Evolutionary conservation across 2,797 vertebrate genomes (phyloP).

Genomic region (Lepilemur septentrionalis): DNA sequence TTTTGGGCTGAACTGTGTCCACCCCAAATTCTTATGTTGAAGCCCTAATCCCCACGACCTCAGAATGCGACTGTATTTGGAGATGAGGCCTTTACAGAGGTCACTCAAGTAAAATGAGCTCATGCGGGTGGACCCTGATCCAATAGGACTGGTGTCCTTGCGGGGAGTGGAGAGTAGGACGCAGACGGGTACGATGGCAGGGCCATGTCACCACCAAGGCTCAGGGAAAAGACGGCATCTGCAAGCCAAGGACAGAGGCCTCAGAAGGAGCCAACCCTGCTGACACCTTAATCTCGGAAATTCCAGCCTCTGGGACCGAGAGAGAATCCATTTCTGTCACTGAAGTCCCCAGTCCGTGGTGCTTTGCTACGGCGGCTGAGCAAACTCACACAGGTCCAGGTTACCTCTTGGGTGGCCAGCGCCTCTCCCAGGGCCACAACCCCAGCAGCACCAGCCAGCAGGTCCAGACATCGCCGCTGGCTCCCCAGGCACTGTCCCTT

Average conservation of each 20-base stretch:
- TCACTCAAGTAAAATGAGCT: background rate
- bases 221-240: background rate
- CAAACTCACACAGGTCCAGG: rapidly evolving
- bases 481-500: background rate
- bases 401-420: rapidly evolving
- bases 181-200: too few relatives aligned
- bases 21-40: background rate
- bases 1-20: background rate
- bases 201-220: background rate
- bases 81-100: background rate
- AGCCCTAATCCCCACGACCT: background rate
- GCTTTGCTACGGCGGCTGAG: background rate
- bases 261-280: background rate
- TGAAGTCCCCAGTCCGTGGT: background rate
- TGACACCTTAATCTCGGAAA: too few relatives aligned
- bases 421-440: background rate
- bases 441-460: background rate
- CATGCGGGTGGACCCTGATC: rapidly evolving
- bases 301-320: background rate
- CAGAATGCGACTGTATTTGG: background rate
- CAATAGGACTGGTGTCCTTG: background rate
- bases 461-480: background rate
- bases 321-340: background rate
- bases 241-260: background rate
- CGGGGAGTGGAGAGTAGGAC: background rate